A percentile compares a stretch with the other conserved stretches of the same genome.
phyloP scores from a whole-genome alignment of 2,888 invertebrate species.

The Norana najaformis region DNA sequence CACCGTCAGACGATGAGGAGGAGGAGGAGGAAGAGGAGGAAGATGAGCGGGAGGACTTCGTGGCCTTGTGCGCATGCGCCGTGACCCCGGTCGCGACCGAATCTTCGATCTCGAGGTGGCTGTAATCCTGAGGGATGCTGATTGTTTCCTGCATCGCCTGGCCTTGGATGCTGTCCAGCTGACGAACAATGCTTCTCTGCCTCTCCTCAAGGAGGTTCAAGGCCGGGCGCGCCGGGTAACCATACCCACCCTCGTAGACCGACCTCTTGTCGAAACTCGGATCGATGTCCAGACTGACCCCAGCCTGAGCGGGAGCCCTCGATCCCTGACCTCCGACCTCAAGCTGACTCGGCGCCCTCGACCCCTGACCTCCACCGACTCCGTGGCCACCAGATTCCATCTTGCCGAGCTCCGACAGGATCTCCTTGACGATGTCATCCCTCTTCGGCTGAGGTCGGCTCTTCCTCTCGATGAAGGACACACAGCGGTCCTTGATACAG shows the following conservation, averaged over 20 bases:
- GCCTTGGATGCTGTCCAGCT: conserved; percentile 45
- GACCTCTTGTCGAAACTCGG: background rate
- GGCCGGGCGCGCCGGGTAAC: conserved; percentile 20
- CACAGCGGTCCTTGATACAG: conserved; percentile 44
- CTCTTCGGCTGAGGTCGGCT: conserved; percentile 40
- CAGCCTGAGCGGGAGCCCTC: conserved; percentile 27
- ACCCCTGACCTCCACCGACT: conserved; percentile 21
- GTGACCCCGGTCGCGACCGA: background rate
- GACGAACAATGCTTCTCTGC: conserved; percentile 43
- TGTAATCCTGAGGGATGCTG: conserved; percentile 16
- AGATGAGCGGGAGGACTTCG: background rate
- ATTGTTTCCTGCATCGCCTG: conserved; percentile 43
- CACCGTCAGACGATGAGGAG: background rate
- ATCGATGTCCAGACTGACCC: background rate
- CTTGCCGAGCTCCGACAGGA: conserved; percentile 43
- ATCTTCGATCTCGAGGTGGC: conserved; percentile 8
- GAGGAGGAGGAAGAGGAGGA: background rate
- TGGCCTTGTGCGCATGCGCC: background rate
- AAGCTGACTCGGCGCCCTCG: background rate
- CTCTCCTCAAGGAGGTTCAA: conserved; percentile 41
- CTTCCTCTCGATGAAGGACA: conserved; percentile 39
- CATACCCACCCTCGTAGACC: background rate
- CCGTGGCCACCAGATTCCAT: conserved; percentile 38
- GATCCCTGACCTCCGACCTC: conserved; percentile 31
- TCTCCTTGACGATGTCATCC: conserved; percentile 45